phyloP scores from a whole-genome alignment of 2,888 invertebrate genomes.

The Nomada fabriciana region DNA sequence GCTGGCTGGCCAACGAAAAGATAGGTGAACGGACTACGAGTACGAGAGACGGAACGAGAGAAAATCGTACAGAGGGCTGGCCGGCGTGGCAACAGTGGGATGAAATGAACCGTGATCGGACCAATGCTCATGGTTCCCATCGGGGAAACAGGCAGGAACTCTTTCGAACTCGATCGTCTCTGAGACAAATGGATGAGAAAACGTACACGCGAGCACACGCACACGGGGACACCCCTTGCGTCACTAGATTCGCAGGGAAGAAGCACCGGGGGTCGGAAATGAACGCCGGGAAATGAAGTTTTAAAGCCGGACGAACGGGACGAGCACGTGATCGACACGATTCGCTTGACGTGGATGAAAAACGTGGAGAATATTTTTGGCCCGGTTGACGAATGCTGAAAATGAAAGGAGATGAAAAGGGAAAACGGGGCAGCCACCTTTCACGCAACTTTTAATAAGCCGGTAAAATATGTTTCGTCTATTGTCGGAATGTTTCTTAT shows the following conservation, averaged over 20 bases:
- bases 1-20: constrained; percentile 6
- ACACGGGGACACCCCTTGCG: neutral
- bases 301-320: constrained; percentile 71
- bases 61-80: constrained; percentile 16
- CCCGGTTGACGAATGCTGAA: neutral
- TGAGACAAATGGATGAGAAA: constrained; percentile 33
- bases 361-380: constrained; percentile 13
- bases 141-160: constrained; percentile 64
- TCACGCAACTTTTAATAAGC: neutral
- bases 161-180: constrained; percentile 57
- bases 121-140: constrained; percentile 72
- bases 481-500: neutral
- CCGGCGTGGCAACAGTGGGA: constrained; percentile 44
- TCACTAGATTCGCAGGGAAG: constrained; percentile 11
- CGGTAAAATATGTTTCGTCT: neutral
- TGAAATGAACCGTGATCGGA: constrained; percentile 76
- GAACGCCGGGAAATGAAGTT: constrained; percentile 76
- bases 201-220: constrained; percentile 8
- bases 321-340: constrained; percentile 16
- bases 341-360: constrained; percentile 44
- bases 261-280: constrained; percentile 65
- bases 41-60: constrained; percentile 16
- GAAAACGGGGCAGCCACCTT: neutral
- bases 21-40: constrained; percentile 48
- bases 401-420: neutral